Conservation (phyloP, 30 jellyfish, hydroid and myxozoan species). For the Aurelia aurita complex sp. Pacific region DNA sequence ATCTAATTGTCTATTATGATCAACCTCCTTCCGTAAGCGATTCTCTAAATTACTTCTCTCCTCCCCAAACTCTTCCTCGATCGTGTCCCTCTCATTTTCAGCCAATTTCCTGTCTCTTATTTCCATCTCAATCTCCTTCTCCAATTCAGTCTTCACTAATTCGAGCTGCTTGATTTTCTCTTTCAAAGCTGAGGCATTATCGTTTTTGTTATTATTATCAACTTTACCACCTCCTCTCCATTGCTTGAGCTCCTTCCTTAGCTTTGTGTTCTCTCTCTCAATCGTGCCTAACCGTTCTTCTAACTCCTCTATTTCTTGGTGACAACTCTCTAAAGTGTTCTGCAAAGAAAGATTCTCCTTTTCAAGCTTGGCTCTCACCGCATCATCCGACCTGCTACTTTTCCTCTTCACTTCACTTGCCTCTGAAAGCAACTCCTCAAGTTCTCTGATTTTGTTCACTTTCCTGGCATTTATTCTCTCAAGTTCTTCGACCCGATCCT, state of each 20-base stretch:
- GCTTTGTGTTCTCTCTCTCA: conserved; percentile 51
- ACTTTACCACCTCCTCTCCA: conserved; percentile 3
- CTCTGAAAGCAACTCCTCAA: conserved; percentile 59
- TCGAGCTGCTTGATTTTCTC: conserved; percentile 79
- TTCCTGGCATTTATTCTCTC: conserved; percentile 72
- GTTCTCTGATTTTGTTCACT: conserved; percentile 65
- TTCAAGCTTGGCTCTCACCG: conserved; percentile 56
- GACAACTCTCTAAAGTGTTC: conserved; percentile 45
- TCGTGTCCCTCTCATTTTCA: conserved; percentile 76
- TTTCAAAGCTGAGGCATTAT: neutral
- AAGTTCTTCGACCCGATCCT: conserved; percentile 68
- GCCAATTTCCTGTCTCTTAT: conserved; percentile 45
- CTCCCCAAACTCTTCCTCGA: conserved; percentile 84
- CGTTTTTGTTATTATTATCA: conserved; percentile 15
- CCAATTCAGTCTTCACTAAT: conserved; percentile 43
- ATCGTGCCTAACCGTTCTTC: conserved; percentile 41
- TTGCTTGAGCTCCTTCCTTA: conserved; percentile 48
- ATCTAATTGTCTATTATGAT: conserved; percentile 33
- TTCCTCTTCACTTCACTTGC: conserved; percentile 18
- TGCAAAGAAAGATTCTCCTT: conserved; percentile 60
- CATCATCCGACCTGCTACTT: conserved; percentile 54
- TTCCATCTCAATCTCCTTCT: conserved; percentile 62
- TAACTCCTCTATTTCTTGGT: conserved; percentile 56
- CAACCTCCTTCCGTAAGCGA: conserved; percentile 16
- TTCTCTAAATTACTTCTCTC: conserved; percentile 47